phyloP scores from a whole-genome alignment of 2,888 invertebrate genomes.

The Platycnemis pennipes region DNA sequence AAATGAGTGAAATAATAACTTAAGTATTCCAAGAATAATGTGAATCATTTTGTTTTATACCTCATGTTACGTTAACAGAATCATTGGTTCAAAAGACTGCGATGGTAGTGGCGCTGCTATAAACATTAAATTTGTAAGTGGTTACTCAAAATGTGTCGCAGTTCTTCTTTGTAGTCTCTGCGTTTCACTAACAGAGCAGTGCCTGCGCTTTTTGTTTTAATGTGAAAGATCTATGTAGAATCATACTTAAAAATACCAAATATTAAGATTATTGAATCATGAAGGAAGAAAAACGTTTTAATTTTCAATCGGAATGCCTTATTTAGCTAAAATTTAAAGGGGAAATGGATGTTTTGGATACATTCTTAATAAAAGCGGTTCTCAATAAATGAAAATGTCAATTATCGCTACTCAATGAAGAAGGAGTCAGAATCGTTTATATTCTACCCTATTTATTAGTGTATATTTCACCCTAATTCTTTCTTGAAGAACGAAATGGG shows the following conservation, averaged over 20 bases:
- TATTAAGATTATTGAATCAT: background rate
- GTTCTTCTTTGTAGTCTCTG: constrained; percentile 19
- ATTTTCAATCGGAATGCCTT: background rate
- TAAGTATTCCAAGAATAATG: background rate
- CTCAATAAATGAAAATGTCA: no score
- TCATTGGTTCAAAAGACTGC: constrained; percentile 3
- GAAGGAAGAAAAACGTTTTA: background rate
- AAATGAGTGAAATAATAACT: no score
- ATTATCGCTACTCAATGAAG: no score
- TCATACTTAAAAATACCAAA: background rate
- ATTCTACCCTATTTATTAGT: no score
- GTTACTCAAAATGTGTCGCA: constrained; percentile 51
- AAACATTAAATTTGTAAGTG: constrained; percentile 44
- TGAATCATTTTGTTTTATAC: background rate
- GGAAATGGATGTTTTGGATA: no score
- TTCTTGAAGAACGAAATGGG: no score
- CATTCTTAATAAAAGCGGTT: no score
- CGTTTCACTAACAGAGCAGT: constrained; percentile 28
- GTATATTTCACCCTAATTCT: no score
- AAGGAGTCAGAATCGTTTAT: no score
- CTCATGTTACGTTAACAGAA: constrained; percentile 21
- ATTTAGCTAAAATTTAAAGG: no score
- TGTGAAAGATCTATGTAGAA: background rate
- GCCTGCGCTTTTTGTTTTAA: background rate
- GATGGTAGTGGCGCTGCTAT: constrained; percentile 25